Percentiles rank a stretch among this genome's conserved stretches.
These are phyloP conservation scores for Drosophila carrolli DNA, from an alignment of 1,140 invertebrate species.

Conservation along the genomic window DNA sequence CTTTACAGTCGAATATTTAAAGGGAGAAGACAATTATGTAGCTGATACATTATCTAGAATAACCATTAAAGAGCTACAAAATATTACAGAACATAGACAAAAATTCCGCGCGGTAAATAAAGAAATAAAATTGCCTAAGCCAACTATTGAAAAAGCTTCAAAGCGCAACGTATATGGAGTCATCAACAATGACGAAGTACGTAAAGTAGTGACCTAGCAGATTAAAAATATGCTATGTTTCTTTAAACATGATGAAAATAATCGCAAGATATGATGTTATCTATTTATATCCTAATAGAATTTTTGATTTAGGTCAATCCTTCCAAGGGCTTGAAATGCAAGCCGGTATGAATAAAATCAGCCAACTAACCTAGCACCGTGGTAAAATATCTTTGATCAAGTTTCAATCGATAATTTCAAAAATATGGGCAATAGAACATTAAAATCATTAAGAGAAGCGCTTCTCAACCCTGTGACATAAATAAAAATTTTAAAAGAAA, in stretches of 20 bases:
- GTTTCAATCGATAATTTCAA: background rate
- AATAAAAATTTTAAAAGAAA: no score
- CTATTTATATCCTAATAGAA: background rate
- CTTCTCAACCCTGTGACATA: background rate
- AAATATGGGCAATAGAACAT: background rate
- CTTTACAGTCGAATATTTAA: slow-evolving; percentile 51
- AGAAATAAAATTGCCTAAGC: no score
- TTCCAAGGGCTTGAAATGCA: slow-evolving; percentile 1
- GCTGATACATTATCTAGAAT: background rate
- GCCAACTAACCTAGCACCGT: background rate
- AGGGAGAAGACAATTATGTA: slow-evolving; percentile 3
- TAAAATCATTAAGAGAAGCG: background rate
- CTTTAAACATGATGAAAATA: no score
- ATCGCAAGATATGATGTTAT: background rate
- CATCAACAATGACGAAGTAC: no score
- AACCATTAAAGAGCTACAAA: slow-evolving; percentile 1
- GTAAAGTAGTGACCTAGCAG: no score
- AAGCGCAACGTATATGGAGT: no score
- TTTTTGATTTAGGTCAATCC: background rate
- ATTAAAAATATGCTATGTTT: no score
- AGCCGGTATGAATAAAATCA: background rate
- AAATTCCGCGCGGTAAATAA: background rate
- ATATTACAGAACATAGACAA: slow-evolving; percentile 11
- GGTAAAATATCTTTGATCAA: background rate
- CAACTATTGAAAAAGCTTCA: background rate